Base-by-base conservation (phyloP, 2,797 vertebrate genomes). In the Hypotaenidia philippensis region DNA sequence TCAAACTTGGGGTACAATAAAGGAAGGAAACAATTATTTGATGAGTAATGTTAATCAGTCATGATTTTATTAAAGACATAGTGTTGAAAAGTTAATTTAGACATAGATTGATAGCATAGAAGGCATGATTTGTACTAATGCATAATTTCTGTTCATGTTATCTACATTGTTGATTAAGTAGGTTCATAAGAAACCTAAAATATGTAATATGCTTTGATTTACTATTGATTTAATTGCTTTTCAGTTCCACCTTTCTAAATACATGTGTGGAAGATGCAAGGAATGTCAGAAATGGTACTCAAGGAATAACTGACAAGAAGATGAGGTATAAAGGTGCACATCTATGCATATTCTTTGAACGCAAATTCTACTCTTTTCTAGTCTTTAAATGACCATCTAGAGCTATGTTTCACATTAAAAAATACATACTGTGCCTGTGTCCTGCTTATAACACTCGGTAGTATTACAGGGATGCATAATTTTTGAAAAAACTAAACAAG, bases 301-400 rank as follows among this genome's bases (percentile, higher is more conserved):
- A 97, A 95, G 69, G 92, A 96, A 97, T 96, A 98, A 87, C 91
- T 96, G 76, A 93, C 87, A 91, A 83, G 80, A 81, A 78, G 85
- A 93, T 45, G 47, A 97, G 94, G 96, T 96, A 97, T 97, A 97
- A 96, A 94, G 15, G 96, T 65, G 81, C 88, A 96, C 71, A 92
- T 85, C 96, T 74, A 77, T 75, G 72, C 45, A 47, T 47, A 63
- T 93, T 85, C 70, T 98, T 97, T 98, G 97, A 98, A 98, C 91
- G 16, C 38, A 97, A 98, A 90, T 97, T 81, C 56, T 86, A 89
- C 90, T 95, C 92, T 97, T 97, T 95, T 96, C 93, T 92, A 96
- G 71, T 97, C 96, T 97, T 87, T 93, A 94, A 96, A 95, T 97
- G 91, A 97, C 97, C 79, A 74, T 90, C 85, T 83, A 91, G 55